Evolutionary conservation across 2,113 vertebrate genomes (phyloP), one percentile per base, ranked within the genome.

Genomic region (Psittacara wagleri): DNA sequence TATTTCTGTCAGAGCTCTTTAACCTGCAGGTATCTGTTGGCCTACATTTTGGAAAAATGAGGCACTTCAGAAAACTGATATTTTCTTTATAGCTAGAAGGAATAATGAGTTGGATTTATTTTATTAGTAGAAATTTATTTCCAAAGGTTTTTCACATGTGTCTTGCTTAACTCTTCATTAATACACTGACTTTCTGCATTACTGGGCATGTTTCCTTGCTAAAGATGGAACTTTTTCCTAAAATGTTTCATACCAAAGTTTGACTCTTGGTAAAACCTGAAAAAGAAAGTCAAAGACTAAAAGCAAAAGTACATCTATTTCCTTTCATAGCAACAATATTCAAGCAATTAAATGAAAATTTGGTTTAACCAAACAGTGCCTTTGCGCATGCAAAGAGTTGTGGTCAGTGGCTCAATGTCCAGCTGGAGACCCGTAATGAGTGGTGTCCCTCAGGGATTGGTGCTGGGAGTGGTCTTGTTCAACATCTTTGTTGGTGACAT

Each of bases 31-130:
- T 88, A 66, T 76, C 43, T 90, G 28, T 68, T 95, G 89, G 28
- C 85, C 86, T 49, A 95, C 44, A 92, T 96, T 92, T 95, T 68
- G 61, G 54, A 70, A 92, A 94, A 74, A 43, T 61, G 44, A 81
- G 69, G 48, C 11, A 61, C 33, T 78, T 81, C 77, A 63, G 52
- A 73, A 92, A 94, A 88, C 12, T 11, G 25, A 4, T 83, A 41
- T 61, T 84, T 96, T 86, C 49, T 48, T 73, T 61, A 44, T 74
- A 91, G 62, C n/a, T 88, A 39, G n/a, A 54, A 94, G 27, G 14
- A 83, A 70, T 78, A 91, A 28, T 20, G 11, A 33, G 18, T 67
- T 73, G 57, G 35, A 74, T 83, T 63, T 1, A 70, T 94, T 91
- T 37, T 67, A 88, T 93, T 69, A 90, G 64, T 70, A 96, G 72